These are phyloP conservation scores for Wiebesia pumilae DNA, from an alignment of 1,140 invertebrate genomes.

Conservation along the genomic window DNA sequence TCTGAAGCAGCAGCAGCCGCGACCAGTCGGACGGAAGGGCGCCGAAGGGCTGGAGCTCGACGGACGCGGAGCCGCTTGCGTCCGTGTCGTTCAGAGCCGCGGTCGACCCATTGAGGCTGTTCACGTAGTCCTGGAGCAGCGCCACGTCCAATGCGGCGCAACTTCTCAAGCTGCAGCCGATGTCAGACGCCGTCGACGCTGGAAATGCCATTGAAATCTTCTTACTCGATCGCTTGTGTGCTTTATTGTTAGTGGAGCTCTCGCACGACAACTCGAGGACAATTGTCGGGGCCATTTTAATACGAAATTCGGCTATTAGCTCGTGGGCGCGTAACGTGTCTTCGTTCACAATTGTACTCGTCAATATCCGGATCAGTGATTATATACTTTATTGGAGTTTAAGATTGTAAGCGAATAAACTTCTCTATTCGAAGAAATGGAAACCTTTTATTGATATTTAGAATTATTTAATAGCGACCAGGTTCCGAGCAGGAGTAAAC, in stretches of 20 bases:
- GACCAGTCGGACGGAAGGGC: constrained; percentile 58
- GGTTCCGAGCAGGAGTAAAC: not conserved
- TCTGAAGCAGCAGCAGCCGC: constrained; percentile 55
- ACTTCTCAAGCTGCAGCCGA: constrained; percentile 2
- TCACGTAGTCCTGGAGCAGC: constrained; percentile 35
- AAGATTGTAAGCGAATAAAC: not conserved
- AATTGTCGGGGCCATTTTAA: not conserved
- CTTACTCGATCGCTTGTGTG: not conserved
- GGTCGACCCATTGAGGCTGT: not conserved
- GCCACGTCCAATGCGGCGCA: constrained; percentile 9
- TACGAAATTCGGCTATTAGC: not conserved
- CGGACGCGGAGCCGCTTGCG: not conserved
- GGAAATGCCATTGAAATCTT: not conserved
- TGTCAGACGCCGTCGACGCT: not conserved
- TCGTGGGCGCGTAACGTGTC: too few relatives aligned
- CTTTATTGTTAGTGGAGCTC: not conserved
- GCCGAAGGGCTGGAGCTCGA: constrained; percentile 56
- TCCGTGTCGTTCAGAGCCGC: not conserved
- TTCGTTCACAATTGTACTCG: not conserved
- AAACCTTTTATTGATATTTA: not conserved
- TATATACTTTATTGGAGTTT: not conserved
- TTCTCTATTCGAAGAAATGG: not conserved
- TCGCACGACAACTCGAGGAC: not conserved
- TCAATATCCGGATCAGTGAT: not conserved
- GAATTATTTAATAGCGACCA: not conserved